phyloP scores from a whole-genome alignment of 2,113 vertebrate species.

The Microtus richardsoni region DNA sequence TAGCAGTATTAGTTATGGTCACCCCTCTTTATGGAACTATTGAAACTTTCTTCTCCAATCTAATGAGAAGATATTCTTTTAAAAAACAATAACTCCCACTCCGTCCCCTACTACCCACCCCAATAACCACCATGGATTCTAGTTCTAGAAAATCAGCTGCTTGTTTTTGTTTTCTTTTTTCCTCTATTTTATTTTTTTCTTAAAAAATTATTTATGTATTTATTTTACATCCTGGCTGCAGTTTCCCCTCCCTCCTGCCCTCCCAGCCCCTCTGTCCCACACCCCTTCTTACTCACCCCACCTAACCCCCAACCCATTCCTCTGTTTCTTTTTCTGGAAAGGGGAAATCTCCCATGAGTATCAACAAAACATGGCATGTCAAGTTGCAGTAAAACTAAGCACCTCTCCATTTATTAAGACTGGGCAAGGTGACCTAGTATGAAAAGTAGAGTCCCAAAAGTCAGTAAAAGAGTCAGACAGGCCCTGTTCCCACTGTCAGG shows the following conservation, averaged over 20 bases:
- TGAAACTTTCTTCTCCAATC: neutral
- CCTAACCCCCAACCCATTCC: rapidly evolving
- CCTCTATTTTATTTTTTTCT: neutral
- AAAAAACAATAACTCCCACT: too few relatives aligned
- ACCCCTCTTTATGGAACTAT: neutral
- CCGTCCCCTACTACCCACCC: too few relatives aligned
- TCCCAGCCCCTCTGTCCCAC: neutral
- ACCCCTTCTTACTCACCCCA: neutral
- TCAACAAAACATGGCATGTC: neutral
- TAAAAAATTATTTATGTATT: neutral
- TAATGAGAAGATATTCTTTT: neutral
- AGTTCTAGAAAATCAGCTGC: too few relatives aligned
- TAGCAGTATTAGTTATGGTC: neutral
- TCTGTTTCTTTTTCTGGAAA: neutral
- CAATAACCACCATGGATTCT: too few relatives aligned
- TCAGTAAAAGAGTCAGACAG: neutral
- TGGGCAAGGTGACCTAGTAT: neutral
- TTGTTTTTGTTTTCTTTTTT: too few relatives aligned
- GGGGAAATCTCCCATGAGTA: neutral
- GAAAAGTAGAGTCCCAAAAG: neutral
- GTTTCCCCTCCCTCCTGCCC: neutral
- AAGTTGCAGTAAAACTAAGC: neutral
- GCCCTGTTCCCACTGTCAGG: neutral
- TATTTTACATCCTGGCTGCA: neutral
- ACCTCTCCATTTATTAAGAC: neutral